A percentile compares a stretch with the other conserved stretches of the same genome.
Conservation (phyloP, 2,888 invertebrate species). For the Anoncus sp. region DNA sequence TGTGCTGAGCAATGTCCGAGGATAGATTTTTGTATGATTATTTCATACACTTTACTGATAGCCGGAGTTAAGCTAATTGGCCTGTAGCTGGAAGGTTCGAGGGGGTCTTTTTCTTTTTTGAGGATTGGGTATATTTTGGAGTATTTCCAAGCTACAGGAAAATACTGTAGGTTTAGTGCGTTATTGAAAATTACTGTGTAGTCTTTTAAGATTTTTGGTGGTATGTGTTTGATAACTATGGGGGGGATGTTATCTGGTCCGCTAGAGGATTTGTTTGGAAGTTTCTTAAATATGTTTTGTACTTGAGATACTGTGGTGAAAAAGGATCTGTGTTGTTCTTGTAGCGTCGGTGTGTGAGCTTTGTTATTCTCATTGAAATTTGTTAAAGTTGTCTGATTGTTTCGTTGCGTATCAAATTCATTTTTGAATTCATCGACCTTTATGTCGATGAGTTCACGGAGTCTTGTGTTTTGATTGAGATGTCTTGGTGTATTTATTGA, state of each 20-base stretch:
- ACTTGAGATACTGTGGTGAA: background rate
- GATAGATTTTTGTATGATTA: background rate
- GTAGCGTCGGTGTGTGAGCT: background rate
- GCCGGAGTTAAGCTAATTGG: conserved; percentile 23
- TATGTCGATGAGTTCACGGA: conserved; percentile 9
- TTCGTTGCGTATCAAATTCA: background rate
- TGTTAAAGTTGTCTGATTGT: background rate
- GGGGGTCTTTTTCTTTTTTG: conserved; percentile 30
- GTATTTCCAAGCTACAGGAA: conserved; percentile 4
- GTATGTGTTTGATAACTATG: conserved; percentile 23
- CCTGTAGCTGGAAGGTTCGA: background rate
- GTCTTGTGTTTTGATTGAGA: conserved; percentile 13
- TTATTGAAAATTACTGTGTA: conserved; percentile 29
- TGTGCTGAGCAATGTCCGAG: background rate
- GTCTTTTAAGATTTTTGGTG: conserved; percentile 22
- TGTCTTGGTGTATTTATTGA: conserved; percentile 29
- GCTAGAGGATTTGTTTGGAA: conserved; percentile 10
- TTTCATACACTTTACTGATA: conserved; percentile 36
- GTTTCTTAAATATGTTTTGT: conserved; percentile 3
- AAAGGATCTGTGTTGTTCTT: background rate
- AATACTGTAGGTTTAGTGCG: conserved; percentile 12
- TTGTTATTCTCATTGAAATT: conserved; percentile 1
- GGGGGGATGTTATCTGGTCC: conserved; percentile 26
- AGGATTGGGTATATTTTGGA: conserved; percentile 18
- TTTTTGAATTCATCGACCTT: conserved; percentile 7